These are phyloP conservation scores for Neolamprologus kungweensis DNA, from an alignment of 2,113 vertebrate species.

Conservation along the genomic window DNA sequence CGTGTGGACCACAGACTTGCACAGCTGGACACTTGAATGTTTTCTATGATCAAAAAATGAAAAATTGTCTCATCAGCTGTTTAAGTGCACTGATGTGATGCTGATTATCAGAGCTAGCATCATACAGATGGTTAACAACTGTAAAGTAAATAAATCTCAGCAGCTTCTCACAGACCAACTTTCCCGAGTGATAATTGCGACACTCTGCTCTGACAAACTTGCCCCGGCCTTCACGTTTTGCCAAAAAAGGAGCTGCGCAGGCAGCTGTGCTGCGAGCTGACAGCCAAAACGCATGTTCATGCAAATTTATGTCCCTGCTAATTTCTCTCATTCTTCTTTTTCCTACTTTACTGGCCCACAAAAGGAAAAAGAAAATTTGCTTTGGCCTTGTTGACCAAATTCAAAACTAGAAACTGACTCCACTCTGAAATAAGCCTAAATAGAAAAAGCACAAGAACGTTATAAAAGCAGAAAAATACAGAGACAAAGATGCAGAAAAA, in stretches of 20 bases:
- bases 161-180: background rate
- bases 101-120: background rate
- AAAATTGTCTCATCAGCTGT: background rate
- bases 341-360: background rate
- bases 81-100: background rate
- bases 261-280: background rate
- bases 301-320: background rate
- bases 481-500: background rate
- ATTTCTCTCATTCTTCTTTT: background rate
- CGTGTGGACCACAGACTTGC: background rate
- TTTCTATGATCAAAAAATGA: background rate
- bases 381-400: background rate
- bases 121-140: background rate
- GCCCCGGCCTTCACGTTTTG: conserved; percentile 2
- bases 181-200: conserved; percentile 8
- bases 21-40: background rate
- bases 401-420: background rate
- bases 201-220: conserved; percentile 11
- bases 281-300: background rate
- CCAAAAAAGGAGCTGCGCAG: conserved; percentile 52
- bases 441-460: background rate
- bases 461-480: background rate
- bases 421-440: background rate
- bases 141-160: background rate
- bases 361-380: background rate